phyloP scores from a whole-genome alignment of 2,797 vertebrate genomes.

The Anabas testudineus region DNA sequence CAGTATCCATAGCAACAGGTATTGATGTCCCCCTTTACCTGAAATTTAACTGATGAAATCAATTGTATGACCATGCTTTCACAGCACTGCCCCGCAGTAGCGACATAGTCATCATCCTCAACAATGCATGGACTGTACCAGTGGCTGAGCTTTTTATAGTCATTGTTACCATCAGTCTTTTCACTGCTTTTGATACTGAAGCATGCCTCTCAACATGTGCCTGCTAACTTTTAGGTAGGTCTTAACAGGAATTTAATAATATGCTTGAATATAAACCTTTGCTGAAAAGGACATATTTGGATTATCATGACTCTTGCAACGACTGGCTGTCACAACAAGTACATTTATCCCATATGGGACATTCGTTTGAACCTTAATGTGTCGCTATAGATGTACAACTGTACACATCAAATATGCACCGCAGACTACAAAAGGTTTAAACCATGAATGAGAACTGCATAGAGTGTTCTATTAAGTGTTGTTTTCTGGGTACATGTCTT shows the following conservation, averaged over 20 bases:
- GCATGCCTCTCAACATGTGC: background rate
- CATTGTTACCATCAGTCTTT: background rate
- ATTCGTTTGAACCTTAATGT: too few species aligned
- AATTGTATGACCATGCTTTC: background rate
- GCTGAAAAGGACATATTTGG: background rate
- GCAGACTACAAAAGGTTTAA: too few species aligned
- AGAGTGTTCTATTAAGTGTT: too few species aligned
- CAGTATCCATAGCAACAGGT: conserved; percentile 44
- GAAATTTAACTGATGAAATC: conserved; percentile 20
- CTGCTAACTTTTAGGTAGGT: background rate
- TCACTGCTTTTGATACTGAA: background rate
- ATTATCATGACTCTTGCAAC: background rate
- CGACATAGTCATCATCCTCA: background rate
- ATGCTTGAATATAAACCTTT: background rate
- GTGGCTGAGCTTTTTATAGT: background rate
- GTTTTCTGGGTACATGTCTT: too few species aligned
- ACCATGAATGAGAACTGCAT: too few species aligned
- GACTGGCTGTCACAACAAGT: too few species aligned
- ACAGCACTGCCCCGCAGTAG: background rate
- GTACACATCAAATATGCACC: too few species aligned
- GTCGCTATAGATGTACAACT: too few species aligned
- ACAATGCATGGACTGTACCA: background rate
- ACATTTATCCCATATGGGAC: too few species aligned
- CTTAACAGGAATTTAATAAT: too few species aligned
- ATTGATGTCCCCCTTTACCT: background rate